phyloP scores from a whole-genome alignment of 2,888 invertebrate genomes.

The Drosophila recens region DNA sequence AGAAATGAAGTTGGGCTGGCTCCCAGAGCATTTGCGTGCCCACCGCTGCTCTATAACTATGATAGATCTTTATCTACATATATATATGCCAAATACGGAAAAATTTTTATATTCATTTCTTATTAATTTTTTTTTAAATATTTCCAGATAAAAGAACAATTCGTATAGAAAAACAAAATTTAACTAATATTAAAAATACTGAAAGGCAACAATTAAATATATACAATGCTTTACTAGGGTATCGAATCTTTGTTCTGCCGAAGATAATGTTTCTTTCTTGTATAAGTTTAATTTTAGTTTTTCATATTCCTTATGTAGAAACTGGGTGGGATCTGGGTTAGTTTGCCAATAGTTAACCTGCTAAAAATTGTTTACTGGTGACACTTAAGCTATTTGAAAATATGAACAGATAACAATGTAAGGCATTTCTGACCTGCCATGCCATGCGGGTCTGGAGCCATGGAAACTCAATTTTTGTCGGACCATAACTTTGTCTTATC shows the following conservation, averaged over 20 bases:
- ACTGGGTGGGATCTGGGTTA: neutral
- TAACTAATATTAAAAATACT: no score
- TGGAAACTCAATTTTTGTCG: slow-evolving; percentile 24
- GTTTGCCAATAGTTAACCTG: neutral
- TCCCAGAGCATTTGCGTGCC: no score
- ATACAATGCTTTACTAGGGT: no score
- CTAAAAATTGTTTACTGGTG: neutral
- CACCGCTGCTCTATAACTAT: no score
- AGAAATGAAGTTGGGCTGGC: no score
- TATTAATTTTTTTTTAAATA: no score
- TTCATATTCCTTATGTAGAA: neutral
- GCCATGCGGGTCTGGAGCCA: slow-evolving; percentile 15
- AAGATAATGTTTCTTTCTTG: neutral
- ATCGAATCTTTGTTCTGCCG: neutral
- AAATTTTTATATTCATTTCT: no score
- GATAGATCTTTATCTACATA: no score
- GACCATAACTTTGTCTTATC: slow-evolving; percentile 43
- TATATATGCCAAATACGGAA: no score
- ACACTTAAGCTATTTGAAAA: slow-evolving; percentile 4
- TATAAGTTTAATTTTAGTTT: neutral
- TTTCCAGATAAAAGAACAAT: no score
- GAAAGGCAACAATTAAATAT: no score
- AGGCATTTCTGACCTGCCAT: neutral
- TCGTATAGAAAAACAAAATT: no score
- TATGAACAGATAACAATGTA: neutral